These are phyloP conservation scores for Sminthurides bifidus DNA, from an alignment of 1,140 invertebrate genomes.

Conservation along the genomic window DNA sequence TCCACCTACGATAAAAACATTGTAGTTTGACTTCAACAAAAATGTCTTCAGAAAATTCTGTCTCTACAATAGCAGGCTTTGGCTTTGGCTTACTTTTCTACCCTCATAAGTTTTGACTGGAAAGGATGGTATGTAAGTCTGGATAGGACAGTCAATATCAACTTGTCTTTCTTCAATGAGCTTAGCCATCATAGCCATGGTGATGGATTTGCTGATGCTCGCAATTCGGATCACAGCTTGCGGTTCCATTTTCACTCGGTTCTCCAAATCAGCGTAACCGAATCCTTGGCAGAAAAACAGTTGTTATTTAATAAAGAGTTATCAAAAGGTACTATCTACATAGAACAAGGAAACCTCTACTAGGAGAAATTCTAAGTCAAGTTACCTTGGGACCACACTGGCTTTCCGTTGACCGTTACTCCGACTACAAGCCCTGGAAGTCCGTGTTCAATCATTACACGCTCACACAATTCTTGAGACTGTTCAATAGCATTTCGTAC, in stretches of 20 bases:
- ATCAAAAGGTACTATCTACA: neutral
- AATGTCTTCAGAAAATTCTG: neutral
- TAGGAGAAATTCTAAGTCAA: neutral
- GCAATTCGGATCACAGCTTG: conserved; percentile 50
- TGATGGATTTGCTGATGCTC: conserved; percentile 51
- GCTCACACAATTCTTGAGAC: conserved; percentile 27
- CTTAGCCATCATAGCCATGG: conserved; percentile 44
- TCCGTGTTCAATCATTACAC: conserved; percentile 37
- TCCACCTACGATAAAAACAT: conserved; percentile 37
- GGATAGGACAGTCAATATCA: conserved; percentile 47
- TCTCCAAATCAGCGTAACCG: conserved; percentile 50
- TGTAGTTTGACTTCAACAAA: conserved; percentile 7
- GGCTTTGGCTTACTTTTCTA: conserved; percentile 34
- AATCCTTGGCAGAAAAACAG: conserved; percentile 38
- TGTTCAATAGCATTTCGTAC: conserved; percentile 15
- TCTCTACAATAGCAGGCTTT: neutral
- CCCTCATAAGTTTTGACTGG: conserved; percentile 43
- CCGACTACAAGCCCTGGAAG: conserved; percentile 45
- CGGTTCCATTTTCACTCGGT: conserved; percentile 40
- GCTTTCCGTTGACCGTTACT: conserved; percentile 45
- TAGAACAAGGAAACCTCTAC: neutral
- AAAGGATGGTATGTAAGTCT: conserved; percentile 44
- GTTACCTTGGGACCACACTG: conserved; percentile 42
- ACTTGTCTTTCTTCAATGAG: conserved; percentile 45
- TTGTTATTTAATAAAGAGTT: neutral